A percentile compares a stretch with the other conserved stretches of the same genome.
Evolutionary conservation across 1,140 invertebrate genomes (phyloP).

Genomic region (Rhopalosiphum maidis): DNA sequence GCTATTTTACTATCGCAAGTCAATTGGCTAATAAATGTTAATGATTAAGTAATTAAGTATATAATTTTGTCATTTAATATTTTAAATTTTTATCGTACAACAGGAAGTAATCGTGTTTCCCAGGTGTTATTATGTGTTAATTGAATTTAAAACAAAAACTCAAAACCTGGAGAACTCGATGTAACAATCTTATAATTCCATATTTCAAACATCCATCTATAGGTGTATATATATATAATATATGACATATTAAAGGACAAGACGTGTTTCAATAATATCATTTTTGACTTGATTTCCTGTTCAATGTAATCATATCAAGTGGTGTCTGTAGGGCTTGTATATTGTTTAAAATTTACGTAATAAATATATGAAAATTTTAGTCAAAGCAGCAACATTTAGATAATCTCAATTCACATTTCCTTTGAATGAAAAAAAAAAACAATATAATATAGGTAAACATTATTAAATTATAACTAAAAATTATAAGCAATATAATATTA

Average conservation of each 20-base stretch:
- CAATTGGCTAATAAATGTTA: not conserved
- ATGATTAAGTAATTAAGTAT: not conserved
- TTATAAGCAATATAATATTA: not conserved
- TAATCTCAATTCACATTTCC: not conserved
- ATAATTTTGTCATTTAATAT: not conserved
- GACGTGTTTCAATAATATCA: not conserved
- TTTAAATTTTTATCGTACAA: not conserved
- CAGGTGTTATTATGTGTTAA: not conserved
- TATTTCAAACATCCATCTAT: not conserved
- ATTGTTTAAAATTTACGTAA: not conserved
- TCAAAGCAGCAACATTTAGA: not conserved
- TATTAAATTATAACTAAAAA: not conserved
- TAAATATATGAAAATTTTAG: not conserved
- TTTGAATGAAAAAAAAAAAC: not conserved
- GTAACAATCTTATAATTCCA: not conserved
- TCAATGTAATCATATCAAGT: not conserved
- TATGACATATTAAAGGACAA: not conserved
- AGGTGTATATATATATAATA: not conserved
- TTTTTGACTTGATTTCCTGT: not conserved
- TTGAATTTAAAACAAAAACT: not conserved
- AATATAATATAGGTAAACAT: not conserved
- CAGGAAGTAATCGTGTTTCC: not conserved
- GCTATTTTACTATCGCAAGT: not conserved
- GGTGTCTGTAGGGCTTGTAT: not conserved
- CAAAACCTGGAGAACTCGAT: not conserved